Conservation (phyloP, 2,797 vertebrate genomes). For the Xenopus petersii region DNA sequence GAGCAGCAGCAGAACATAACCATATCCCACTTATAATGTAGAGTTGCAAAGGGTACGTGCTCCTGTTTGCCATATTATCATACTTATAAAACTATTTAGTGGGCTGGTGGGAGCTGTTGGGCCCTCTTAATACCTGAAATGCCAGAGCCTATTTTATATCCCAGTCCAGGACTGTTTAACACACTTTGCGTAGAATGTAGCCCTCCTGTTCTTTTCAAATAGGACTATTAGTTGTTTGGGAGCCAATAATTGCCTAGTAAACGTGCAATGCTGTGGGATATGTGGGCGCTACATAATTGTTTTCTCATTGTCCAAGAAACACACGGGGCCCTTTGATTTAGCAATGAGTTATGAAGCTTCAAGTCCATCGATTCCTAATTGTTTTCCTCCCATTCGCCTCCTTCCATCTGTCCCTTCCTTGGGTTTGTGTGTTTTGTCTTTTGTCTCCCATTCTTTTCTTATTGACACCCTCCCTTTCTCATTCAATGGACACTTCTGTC, state of each 20-base stretch:
- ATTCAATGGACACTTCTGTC: conserved; percentile 73
- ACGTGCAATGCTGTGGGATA: background rate
- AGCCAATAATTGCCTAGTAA: background rate
- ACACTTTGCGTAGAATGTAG: too few species aligned
- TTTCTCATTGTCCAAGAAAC: conserved; percentile 20
- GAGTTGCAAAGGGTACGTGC: too few species aligned
- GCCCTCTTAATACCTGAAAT: too few species aligned
- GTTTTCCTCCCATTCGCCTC: conserved; percentile 64
- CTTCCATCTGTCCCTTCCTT: conserved; percentile 81
- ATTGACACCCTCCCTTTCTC: conserved; percentile 65
- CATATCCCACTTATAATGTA: too few species aligned
- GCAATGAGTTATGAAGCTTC: conserved; percentile 41
- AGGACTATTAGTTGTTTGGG: background rate
- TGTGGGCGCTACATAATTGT: conserved; percentile 18
- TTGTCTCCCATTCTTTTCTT: conserved; percentile 78
- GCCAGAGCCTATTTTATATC: too few species aligned
- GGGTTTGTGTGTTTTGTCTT: conserved; percentile 70
- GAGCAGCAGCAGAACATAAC: too few species aligned
- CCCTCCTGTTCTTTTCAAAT: background rate
- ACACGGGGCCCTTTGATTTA: conserved; percentile 49
- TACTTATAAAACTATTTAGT: too few species aligned
- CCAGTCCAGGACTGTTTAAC: too few species aligned
- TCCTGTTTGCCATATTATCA: too few species aligned
- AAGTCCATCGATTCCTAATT: conserved; percentile 55
- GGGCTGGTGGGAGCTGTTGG: too few species aligned